phyloP scores from a whole-genome alignment of 2,888 invertebrate species.

The Eumerus sabulonum region DNA sequence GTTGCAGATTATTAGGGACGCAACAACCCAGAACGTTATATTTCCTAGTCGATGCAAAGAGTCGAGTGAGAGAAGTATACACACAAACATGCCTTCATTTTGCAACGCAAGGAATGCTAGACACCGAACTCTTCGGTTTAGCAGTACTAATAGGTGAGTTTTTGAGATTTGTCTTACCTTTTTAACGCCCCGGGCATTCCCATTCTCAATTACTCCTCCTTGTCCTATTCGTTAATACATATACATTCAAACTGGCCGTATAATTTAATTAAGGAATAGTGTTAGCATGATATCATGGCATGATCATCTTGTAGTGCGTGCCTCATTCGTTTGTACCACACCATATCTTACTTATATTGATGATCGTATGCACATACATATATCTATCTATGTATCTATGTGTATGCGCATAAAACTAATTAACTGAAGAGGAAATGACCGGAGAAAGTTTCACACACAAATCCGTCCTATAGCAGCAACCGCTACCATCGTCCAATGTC shows the following conservation, averaged over 20 bases:
- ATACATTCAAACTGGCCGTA: constrained; percentile 14
- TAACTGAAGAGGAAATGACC: constrained; percentile 62
- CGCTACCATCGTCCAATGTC: neutral
- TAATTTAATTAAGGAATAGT: constrained; percentile 59
- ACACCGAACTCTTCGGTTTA: constrained; percentile 90
- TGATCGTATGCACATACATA: neutral
- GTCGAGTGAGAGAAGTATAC: constrained; percentile 89
- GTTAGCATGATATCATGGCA: constrained; percentile 46
- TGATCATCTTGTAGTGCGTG: constrained; percentile 51
- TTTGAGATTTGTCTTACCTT: neutral
- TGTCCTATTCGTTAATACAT: too few relatives aligned
- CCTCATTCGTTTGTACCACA: neutral
- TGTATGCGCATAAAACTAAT: constrained; percentile 47
- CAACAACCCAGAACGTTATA: constrained; percentile 79
- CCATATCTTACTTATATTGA: too few relatives aligned
- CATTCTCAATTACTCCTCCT: too few relatives aligned
- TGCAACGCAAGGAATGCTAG: constrained; percentile 88
- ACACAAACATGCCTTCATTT: constrained; percentile 89
- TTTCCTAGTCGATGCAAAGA: constrained; percentile 85
- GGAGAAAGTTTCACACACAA: constrained; percentile 65
- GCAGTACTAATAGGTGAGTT: constrained; percentile 89
- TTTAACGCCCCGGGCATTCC: neutral
- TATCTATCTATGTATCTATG: neutral
- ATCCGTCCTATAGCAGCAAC: neutral
- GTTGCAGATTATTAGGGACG: constrained; percentile 78